Evolutionary conservation across 2,888 invertebrate species (phyloP), one percentile per base, ranked within the genome.

Genomic region (Morpho helenor): DNA sequence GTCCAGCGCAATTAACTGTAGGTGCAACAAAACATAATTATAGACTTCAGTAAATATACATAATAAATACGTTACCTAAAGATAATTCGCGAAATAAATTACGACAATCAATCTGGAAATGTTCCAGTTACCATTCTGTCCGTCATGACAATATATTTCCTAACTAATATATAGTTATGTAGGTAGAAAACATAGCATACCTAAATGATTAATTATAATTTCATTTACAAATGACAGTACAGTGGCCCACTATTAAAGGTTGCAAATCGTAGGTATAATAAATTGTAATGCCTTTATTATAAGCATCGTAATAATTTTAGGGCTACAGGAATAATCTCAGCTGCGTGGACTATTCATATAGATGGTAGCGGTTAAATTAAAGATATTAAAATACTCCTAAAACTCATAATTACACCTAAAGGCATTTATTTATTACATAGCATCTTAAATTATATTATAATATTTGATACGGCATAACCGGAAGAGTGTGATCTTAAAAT

Each of bases 151-250:
- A 52, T 47, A 49, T 47, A 49, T 57, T 57, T 52, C 49, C 48
- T 43, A 16, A 3, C 3, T 5, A 31, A 31, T 31, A 48, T 39
- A 22, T 39, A 9, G 45, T 54, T 52, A 40, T 49, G 57, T 62
- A 54, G 59, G 62, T 45, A 58, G 16, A 44, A 55, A 49, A 57
- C 43, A 56, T 58, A 52, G 53, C 52, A 60, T 58, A 58, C 48
- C 48, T 44, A 46, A 54, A 48, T 60, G 63, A 65, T 57, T 60
- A 59, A 64, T 63, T 57, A 57, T 55, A 48, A 56, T 62, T 59
- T 57, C 52, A 52, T 62, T 47, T 56, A 65, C 64, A 65, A 66
- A 68, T 68, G 61, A 63, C 60, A 59, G 52, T 61, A 62, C 66
- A 52, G 65, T 64, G 62, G 67, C 63, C 60, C 59, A 58, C 52